These are phyloP conservation scores for Trissonchulus latispiculum DNA, from an alignment of 2,888 invertebrate species.

Conservation along the genomic window DNA sequence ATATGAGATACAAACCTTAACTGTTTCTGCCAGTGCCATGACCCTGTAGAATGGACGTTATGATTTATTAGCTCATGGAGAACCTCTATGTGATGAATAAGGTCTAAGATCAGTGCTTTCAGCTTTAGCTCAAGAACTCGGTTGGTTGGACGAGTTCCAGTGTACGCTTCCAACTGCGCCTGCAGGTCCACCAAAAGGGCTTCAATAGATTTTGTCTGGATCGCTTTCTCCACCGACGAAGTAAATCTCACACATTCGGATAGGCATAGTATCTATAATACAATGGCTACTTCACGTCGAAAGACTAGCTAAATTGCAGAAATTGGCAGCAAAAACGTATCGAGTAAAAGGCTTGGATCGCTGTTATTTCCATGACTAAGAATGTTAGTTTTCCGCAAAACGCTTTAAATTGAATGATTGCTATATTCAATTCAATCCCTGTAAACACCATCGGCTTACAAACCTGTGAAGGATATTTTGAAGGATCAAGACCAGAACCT, in stretches of 20 bases:
- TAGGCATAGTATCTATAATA: constrained; percentile 61
- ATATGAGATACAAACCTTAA: constrained; percentile 4
- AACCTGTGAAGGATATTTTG: constrained; percentile 60
- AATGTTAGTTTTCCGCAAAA: too few relatives aligned
- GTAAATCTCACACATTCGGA: constrained; percentile 76
- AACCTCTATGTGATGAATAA: constrained; percentile 76
- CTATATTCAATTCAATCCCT: too few relatives aligned
- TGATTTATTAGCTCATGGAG: constrained; percentile 62
- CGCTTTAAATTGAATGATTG: too few relatives aligned
- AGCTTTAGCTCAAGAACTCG: constrained; percentile 66
- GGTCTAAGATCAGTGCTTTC: constrained; percentile 80
- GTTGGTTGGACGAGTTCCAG: constrained; percentile 46
- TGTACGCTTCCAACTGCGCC: constrained; percentile 48
- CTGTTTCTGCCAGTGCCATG: constrained; percentile 20
- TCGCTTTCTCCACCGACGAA: constrained; percentile 67
- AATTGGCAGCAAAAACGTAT: too few relatives aligned
- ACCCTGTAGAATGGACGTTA: constrained; percentile 54
- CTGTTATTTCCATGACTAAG: too few relatives aligned
- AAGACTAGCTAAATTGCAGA: too few relatives aligned
- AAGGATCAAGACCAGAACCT: constrained; percentile 55
- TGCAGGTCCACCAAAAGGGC: constrained; percentile 44
- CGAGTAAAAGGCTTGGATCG: too few relatives aligned
- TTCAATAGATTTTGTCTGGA: constrained; percentile 47
- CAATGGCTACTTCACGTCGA: too few relatives aligned
- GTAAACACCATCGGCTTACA: too few relatives aligned